Evolutionary conservation across 2,888 invertebrate genomes (phyloP).

Genomic region (Spisula solida): DNA sequence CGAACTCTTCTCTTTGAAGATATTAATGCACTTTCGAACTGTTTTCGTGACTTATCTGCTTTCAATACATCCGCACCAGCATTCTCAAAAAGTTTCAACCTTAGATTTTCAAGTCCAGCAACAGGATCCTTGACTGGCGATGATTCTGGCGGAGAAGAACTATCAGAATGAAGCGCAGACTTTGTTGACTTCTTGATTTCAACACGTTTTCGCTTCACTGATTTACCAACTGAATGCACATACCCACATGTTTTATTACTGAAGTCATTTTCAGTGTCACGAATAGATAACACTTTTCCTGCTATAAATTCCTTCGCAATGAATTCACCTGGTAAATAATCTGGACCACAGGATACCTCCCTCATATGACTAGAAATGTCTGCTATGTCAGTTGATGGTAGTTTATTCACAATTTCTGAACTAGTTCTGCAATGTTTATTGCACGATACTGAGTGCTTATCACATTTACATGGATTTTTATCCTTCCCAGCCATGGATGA

Average conservation of each 20-base stretch:
- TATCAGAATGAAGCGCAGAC: background rate
- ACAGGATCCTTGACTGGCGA: slow-evolving; percentile 59
- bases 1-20: slow-evolving; percentile 56
- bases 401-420: background rate
- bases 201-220: slow-evolving; percentile 56
- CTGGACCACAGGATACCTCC: slow-evolving; percentile 7
- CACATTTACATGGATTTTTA: background rate
- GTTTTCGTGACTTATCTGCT: slow-evolving; percentile 55
- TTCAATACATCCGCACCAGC: slow-evolving; percentile 58
- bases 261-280: background rate
- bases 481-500: slow-evolving; percentile 8
- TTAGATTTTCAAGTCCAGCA: slow-evolving; percentile 56
- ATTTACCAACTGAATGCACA: slow-evolving; percentile 67
- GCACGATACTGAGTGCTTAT: background rate
- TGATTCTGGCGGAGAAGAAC: slow-evolving; percentile 20
- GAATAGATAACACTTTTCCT: slow-evolving; percentile 3
- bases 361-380: slow-evolving; percentile 1
- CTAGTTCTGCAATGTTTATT: background rate
- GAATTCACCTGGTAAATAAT: background rate
- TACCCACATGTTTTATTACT: slow-evolving; percentile 24
- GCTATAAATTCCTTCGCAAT: slow-evolving; percentile 26
- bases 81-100: slow-evolving; percentile 63
- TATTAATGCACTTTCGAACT: slow-evolving; percentile 66
- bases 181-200: background rate
- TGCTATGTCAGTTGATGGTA: background rate